Evolutionary conservation across 2,888 invertebrate species (phyloP).

Genomic region (Leptarthrus brevirostris): DNA sequence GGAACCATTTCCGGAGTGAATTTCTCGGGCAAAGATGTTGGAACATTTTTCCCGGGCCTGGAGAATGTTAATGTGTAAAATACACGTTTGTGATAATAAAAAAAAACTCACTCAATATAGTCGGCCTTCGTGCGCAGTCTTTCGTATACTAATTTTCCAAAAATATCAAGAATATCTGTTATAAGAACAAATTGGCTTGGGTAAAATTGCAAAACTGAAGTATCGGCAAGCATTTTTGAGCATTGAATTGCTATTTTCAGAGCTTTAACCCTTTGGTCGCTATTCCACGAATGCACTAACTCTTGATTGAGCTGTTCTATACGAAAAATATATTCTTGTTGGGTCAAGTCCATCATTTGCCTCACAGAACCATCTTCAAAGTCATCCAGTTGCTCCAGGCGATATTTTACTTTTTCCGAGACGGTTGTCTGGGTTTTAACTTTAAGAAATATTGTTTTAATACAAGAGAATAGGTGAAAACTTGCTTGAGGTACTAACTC

Average conservation of each 20-base stretch:
- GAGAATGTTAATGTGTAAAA: no score
- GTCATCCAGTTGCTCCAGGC: constrained; percentile 93
- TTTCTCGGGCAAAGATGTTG: constrained; percentile 71
- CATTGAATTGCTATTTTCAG: constrained; percentile 98
- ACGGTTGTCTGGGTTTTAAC: constrained; percentile 84
- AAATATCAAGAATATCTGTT: constrained; percentile 95
- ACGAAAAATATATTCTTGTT: constrained; percentile 89
- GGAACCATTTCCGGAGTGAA: constrained; percentile 84
- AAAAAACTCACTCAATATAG: constrained; percentile 69
- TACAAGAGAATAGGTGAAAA: constrained; percentile 52
- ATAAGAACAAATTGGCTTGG: constrained; percentile 98
- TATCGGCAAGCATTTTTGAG: constrained; percentile 91
- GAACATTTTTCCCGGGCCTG: constrained; percentile 70
- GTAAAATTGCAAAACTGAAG: constrained; percentile 92
- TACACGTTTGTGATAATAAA: no score
- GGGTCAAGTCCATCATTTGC: constrained; percentile 89
- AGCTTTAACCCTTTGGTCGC: constrained; percentile 94
- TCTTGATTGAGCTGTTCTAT: constrained; percentile 93
- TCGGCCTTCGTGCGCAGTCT: constrained; percentile 82
- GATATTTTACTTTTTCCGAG: constrained; percentile 88
- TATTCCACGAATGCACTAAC: constrained; percentile 90
- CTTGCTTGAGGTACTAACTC: no score
- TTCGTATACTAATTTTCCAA: constrained; percentile 90
- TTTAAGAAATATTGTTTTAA: constrained; percentile 72
- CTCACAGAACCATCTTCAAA: constrained; percentile 90